Conservation (phyloP, 2,888 invertebrate species). For the Perithous albicinctus region DNA sequence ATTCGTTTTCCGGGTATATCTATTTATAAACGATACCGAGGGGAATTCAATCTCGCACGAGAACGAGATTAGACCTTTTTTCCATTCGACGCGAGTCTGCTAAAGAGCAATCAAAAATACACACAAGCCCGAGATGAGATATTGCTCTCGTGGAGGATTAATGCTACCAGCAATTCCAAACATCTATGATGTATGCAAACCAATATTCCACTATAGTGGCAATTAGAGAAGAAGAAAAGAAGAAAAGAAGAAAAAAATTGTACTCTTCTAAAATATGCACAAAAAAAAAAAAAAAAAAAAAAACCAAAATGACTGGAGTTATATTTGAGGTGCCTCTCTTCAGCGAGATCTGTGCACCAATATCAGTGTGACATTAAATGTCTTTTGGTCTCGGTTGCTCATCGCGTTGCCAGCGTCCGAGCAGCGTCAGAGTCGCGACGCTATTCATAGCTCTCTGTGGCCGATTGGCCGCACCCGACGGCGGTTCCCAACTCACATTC, state of each 20-base stretch:
- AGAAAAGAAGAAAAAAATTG: too few species aligned
- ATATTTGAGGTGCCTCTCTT: not conserved
- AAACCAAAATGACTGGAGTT: not conserved
- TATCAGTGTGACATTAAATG: conserved; percentile 39
- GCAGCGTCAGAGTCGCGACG: conserved; percentile 64
- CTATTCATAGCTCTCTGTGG: conserved; percentile 74
- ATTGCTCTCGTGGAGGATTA: not conserved
- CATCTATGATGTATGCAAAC: conserved; percentile 10
- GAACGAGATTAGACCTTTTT: conserved; percentile 26
- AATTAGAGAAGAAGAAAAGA: too few species aligned
- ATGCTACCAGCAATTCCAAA: not conserved
- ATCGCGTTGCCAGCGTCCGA: conserved; percentile 41
- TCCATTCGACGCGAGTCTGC: conserved; percentile 11
- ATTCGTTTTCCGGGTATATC: conserved; percentile 47
- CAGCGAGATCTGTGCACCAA: not conserved
- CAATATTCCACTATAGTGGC: not conserved
- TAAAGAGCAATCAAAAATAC: not conserved
- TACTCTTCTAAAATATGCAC: too few species aligned
- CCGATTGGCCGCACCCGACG: conserved; percentile 74
- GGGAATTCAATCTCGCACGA: conserved; percentile 15
- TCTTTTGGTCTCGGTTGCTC: conserved; percentile 16
- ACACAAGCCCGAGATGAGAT: not conserved
- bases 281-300: not conserved
- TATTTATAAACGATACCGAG: conserved; percentile 44
- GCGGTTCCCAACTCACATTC: conserved; percentile 72